These are phyloP conservation scores for Melolontha melolontha DNA, from an alignment of 2,888 invertebrate genomes.

Conservation along the genomic window DNA sequence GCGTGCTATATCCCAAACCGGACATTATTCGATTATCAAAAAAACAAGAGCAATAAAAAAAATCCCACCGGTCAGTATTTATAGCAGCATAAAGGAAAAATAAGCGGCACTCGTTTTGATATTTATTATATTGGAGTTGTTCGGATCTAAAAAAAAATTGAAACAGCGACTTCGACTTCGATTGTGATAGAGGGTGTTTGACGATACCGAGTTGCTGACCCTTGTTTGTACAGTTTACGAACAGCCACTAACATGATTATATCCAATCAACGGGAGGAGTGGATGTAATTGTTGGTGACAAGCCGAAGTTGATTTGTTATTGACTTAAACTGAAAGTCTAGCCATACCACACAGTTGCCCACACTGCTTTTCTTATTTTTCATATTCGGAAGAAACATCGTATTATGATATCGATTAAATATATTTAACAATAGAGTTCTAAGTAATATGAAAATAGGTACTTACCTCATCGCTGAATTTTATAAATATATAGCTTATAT, in stretches of 20 bases:
- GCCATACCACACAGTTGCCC: slow-evolving; percentile 7
- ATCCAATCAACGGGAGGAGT: slow-evolving; percentile 63
- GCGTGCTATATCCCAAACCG: not conserved
- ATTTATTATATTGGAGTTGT: slow-evolving; percentile 14
- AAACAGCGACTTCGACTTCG: not conserved
- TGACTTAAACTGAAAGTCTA: slow-evolving; percentile 56
- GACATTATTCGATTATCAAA: slow-evolving; percentile 12
- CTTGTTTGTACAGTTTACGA: slow-evolving; percentile 64
- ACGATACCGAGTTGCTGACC: slow-evolving; percentile 56
- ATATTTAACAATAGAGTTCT: not conserved
- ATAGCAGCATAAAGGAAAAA: slow-evolving; percentile 11
- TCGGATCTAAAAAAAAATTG: slow-evolving; percentile 16
- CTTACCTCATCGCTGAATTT: too few relatives aligned
- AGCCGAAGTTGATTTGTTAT: slow-evolving; percentile 60
- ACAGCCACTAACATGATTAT: slow-evolving; percentile 64
- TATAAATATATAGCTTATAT: too few relatives aligned
- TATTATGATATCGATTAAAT: slow-evolving; percentile 2
- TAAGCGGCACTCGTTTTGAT: slow-evolving; percentile 16
- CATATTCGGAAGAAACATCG: too few relatives aligned
- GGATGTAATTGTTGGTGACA: slow-evolving; percentile 64
- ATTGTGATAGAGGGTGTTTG: slow-evolving; percentile 20
- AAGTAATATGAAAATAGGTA: not conserved
- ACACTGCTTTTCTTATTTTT: not conserved
- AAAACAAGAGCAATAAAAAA: slow-evolving; percentile 20
- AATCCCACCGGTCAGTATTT: slow-evolving; percentile 27